Evolutionary conservation across 2,113 vertebrate species (phyloP).

Genomic region (Callithrix jacchus): DNA sequence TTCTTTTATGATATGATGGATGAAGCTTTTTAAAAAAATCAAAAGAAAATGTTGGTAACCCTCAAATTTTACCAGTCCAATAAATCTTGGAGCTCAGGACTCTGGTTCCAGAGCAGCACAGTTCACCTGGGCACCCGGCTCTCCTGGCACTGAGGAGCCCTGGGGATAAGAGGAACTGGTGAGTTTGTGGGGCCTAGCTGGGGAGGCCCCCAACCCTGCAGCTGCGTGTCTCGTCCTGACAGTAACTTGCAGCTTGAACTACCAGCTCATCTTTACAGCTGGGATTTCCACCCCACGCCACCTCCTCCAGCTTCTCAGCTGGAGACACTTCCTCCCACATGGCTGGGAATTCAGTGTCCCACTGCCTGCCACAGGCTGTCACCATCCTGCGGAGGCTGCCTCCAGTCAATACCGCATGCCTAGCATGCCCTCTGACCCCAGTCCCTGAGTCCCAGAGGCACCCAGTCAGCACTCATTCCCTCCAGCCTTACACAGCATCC

Average conservation of each 20-base stretch:
- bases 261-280: background rate
- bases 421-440: background rate
- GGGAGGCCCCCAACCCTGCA: background rate
- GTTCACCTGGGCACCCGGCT: background rate
- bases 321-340: background rate
- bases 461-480: background rate
- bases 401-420: rapidly evolving
- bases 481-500: rapidly evolving
- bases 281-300: background rate
- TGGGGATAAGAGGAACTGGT: background rate
- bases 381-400: too few relatives aligned
- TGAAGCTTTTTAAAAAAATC: constrained; percentile 37
- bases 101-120: background rate
- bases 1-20: constrained; percentile 56
- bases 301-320: background rate
- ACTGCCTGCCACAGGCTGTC: background rate
- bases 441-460: background rate
- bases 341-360: background rate
- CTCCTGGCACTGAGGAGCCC: background rate
- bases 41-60: constrained; percentile 57
- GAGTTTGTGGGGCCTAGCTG: background rate
- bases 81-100: constrained; percentile 24
- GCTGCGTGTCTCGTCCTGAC: background rate
- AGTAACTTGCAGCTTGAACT: background rate
- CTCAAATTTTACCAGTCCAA: constrained; percentile 25